phyloP scores from a whole-genome alignment of 2,888 invertebrate genomes.

The Dasypogon diadema region DNA sequence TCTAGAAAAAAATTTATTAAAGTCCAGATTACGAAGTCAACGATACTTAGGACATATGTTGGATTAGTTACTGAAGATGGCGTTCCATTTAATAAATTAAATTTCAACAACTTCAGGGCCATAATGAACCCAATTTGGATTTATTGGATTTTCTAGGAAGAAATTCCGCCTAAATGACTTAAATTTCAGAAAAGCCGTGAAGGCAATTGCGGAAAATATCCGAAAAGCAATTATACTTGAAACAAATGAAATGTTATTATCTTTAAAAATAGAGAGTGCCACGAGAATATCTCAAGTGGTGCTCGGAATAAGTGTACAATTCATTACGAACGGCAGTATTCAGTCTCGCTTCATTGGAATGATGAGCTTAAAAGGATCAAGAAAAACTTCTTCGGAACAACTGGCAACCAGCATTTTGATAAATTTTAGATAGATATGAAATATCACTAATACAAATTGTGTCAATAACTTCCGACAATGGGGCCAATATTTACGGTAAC shows the following conservation, averaged over 20 bases:
- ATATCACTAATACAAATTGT: conserved; percentile 54
- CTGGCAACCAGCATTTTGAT: conserved; percentile 25
- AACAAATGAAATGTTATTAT: conserved; percentile 45
- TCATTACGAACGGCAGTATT: conserved; percentile 45
- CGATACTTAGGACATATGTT: conserved; percentile 45
- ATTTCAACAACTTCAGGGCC: conserved; percentile 53
- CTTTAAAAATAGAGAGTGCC: conserved; percentile 54
- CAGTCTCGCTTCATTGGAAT: conserved; percentile 53
- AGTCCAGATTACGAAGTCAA: not conserved
- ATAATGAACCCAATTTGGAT: conserved; percentile 53
- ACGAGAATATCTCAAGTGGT: conserved; percentile 39
- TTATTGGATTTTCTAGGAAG: too few relatives aligned
- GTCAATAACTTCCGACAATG: conserved; percentile 55
- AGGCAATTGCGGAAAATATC: conserved; percentile 52
- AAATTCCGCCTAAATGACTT: conserved; percentile 49
- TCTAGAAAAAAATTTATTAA: not conserved
- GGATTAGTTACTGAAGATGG: conserved; percentile 56
- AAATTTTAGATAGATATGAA: conserved; percentile 54
- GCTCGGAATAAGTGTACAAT: conserved; percentile 56
- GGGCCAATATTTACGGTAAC: conserved; percentile 53
- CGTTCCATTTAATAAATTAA: conserved; percentile 54
- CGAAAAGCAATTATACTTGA: conserved; percentile 26
- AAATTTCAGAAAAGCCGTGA: conserved; percentile 53
- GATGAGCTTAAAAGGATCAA: conserved; percentile 52
- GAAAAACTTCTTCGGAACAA: conserved; percentile 23